Conservation (phyloP, 1,140 invertebrate genomes). For the Hypsibius dujardini region DNA sequence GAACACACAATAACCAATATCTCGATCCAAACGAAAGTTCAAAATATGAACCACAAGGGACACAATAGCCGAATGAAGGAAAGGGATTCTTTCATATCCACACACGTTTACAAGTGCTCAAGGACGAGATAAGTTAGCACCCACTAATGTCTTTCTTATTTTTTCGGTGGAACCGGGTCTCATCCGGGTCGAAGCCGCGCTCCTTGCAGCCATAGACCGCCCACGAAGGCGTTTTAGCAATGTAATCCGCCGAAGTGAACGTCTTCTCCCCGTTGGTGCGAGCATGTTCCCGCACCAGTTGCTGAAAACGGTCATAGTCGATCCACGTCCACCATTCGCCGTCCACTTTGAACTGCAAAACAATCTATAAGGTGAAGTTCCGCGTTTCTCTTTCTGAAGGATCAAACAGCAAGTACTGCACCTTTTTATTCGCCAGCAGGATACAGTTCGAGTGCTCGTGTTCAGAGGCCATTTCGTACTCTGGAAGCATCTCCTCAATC, state of each 20-base stretch:
- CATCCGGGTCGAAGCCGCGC: constrained; percentile 43
- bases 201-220: constrained; percentile 41
- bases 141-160: constrained; percentile 29
- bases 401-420: constrained; percentile 25
- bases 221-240: constrained; percentile 41
- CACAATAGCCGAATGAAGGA: too few relatives aligned
- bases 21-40: too few relatives aligned
- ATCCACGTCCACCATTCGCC: constrained; percentile 47
- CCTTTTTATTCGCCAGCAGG: constrained; percentile 41
- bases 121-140: constrained; percentile 24
- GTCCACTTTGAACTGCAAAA: constrained; percentile 38
- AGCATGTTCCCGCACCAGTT: constrained; percentile 35
- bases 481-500: constrained; percentile 34
- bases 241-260: constrained; percentile 42
- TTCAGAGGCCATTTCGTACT: constrained; percentile 44
- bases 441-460: constrained; percentile 50
- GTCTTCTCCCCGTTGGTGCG: constrained; percentile 30
- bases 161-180: constrained; percentile 40
- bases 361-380: constrained; percentile 14
- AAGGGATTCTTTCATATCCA: too few relatives aligned
- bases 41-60: too few relatives aligned
- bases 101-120: too few relatives aligned
- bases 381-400: not conserved
- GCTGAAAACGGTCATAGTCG: constrained; percentile 43
- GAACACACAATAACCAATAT: too few relatives aligned